Percentiles rank a stretch among this genome's conserved stretches.
Evolutionary conservation across 1,140 invertebrate species (phyloP).

Genomic region (Macrocentrus cingulum): DNA sequence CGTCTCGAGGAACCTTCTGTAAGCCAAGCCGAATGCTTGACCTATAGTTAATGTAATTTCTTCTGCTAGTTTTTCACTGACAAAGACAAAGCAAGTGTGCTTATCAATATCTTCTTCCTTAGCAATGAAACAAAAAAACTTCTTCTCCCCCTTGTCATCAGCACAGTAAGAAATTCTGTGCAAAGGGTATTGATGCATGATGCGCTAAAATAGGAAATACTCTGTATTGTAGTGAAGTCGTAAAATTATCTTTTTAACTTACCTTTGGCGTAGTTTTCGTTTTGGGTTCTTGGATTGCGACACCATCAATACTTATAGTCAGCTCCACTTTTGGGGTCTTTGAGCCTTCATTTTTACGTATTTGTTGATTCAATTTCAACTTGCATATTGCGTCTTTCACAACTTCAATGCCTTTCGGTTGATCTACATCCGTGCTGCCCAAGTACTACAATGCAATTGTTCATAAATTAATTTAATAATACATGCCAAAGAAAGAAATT

Average conservation of each 20-base stretch:
- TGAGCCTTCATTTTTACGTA: constrained; percentile 86
- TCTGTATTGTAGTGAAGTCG: too few species aligned
- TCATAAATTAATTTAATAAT: too few species aligned
- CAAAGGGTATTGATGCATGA: constrained; percentile 93
- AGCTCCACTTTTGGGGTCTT: constrained; percentile 93
- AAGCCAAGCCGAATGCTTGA: constrained; percentile 97
- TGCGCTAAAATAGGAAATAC: constrained; percentile 53
- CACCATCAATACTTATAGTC: constrained; percentile 92
- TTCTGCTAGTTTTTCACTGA: constrained; percentile 93
- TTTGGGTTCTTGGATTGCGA: constrained; percentile 83
- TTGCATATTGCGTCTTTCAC: constrained; percentile 95
- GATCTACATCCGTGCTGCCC: constrained; percentile 88
- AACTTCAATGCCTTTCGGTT: constrained; percentile 95
- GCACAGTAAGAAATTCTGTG: constrained; percentile 98
- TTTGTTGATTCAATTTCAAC: constrained; percentile 90
- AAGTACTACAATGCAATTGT: constrained; percentile 88
- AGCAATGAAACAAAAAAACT: constrained; percentile 96
- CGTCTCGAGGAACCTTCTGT: constrained; percentile 79
- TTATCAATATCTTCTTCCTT: constrained; percentile 82
- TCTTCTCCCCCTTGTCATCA: constrained; percentile 96
- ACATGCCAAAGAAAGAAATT: too few species aligned
- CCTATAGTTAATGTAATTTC: constrained; percentile 96
- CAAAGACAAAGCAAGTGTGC: constrained; percentile 95
- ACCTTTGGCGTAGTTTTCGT: constrained; percentile 57
- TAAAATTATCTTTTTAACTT: too few species aligned